Evolutionary conservation across 2,888 invertebrate genomes (phyloP), one percentile per base, ranked within the genome.

Genomic region (Acleris laterana): DNA sequence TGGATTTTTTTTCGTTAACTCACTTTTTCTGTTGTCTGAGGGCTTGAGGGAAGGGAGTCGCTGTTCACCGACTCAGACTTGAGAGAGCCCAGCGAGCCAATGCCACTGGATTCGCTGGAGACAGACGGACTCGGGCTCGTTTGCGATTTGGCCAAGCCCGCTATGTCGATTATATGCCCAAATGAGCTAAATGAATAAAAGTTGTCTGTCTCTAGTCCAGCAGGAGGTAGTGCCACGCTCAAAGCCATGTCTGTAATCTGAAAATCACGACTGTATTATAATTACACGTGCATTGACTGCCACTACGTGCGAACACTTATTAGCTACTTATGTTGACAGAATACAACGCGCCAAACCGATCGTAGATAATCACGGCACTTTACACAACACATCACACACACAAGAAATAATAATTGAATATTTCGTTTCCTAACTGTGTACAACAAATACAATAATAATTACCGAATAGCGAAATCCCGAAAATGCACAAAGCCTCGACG

Each of bases 71-170:
- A 93, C 82, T 93, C 93, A 61, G 89, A 89, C 82, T 93, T 93
- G 74, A 94, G 90, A 72, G 94, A 93, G 72, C 91, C 93, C 74
- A 94, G 81, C 74, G 94, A 94, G 75, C 94, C 93, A 83, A 94
- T 90, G 80, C 94, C 94, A 87, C 94, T 94, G 77, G 94, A 94
- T 84, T 94, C 94, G 79, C 94, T 94, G 77, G 92, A 93, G 81
- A 91, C 90, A 77, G 94, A 94, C 73, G 94, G 94, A 73, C 92
- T 91, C 46, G 94, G 93, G 81, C 93, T 93, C 62, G 93, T 85
- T 78, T 93, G 92, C 56, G 92, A 91, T 78, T 91, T 86, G 78
- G 85, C 81, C 70, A 92, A 80, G 77, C 90, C 89, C 89, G 92
- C 89, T 89, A 93, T 91, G 80, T 92, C 91, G 80, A 92, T 91